Conservation (phyloP, 2,113 vertebrate species). For the Eptesicus fuscus region DNA sequence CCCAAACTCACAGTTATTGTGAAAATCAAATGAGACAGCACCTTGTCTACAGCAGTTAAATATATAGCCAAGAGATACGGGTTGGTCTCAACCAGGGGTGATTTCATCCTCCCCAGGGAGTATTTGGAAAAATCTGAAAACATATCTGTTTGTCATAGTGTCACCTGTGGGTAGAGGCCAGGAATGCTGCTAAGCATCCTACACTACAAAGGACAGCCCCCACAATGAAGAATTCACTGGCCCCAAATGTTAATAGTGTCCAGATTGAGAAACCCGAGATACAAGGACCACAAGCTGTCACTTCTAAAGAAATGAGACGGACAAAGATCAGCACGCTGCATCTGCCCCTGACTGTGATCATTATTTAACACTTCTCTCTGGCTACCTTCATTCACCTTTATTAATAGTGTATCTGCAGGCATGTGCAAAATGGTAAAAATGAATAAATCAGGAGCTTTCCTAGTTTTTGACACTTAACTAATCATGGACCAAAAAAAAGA, state of each 20-base stretch:
- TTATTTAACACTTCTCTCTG: neutral
- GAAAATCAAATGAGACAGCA: neutral
- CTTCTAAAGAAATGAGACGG: neutral
- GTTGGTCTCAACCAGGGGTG: neutral
- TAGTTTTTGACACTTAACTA: neutral
- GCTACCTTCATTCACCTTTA: neutral
- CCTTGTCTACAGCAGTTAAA: neutral
- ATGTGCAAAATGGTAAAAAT: neutral
- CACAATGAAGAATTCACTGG: neutral
- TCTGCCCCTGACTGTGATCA: neutral
- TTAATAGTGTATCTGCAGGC: neutral
- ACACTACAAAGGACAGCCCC: neutral
- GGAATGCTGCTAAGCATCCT: neutral
- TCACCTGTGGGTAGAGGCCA: neutral
- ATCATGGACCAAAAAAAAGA: neutral
- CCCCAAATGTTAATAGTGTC: neutral
- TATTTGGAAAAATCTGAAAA: neutral
- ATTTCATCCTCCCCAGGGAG: neutral
- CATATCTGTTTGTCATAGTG: neutral
- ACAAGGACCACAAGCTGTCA: neutral
- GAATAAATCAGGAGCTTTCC: neutral
- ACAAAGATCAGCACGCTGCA: neutral
- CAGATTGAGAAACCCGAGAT: neutral
- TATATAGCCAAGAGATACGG: neutral
- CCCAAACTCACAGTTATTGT: neutral